A percentile compares a stretch with the other conserved stretches of the same genome.
Conservation (phyloP, 2,797 vertebrate species). For the Simalia tracyae region DNA sequence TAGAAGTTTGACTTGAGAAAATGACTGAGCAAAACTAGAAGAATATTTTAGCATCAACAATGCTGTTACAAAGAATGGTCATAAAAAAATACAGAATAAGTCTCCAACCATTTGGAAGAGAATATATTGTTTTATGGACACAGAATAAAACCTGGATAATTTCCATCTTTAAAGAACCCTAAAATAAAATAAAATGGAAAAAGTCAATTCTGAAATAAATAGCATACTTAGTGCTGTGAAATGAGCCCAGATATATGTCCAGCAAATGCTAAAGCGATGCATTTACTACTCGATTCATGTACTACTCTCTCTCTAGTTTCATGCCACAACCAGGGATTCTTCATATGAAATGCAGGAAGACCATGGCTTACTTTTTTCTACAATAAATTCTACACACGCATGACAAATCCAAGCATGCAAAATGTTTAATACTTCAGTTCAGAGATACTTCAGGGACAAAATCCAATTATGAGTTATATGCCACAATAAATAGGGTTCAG, state of each 20-base stretch:
- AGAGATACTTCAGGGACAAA: constrained; percentile 77
- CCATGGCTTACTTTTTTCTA: constrained; percentile 57
- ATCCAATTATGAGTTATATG: constrained; percentile 81
- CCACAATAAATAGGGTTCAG: constrained; percentile 81
- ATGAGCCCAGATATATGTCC: constrained; percentile 67
- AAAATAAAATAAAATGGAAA: constrained; percentile 47
- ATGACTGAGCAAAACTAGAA: constrained; percentile 56
- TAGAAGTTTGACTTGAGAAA: constrained; percentile 54
- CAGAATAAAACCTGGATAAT: constrained; percentile 40
- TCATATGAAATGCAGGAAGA: constrained; percentile 74
- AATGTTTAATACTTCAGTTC: constrained; percentile 78
- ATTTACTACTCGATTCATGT: constrained; percentile 72
- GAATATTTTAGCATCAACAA: constrained; percentile 31
- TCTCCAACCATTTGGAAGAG: neutral
- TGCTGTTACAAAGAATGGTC: constrained; percentile 26
- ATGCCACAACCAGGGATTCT: constrained; percentile 73
- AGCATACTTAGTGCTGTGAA: constrained; percentile 74
- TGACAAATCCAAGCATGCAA: constrained; percentile 79
- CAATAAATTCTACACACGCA: constrained; percentile 77
- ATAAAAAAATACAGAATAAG: neutral
- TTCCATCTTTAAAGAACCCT: constrained; percentile 43
- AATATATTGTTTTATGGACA: constrained; percentile 40
- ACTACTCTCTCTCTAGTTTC: constrained; percentile 73
- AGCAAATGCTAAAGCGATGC: constrained; percentile 68
- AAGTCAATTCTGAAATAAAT: constrained; percentile 65